Base-by-base conservation (phyloP, 2,888 invertebrate species). In the Drosophila gaucha region DNA sequence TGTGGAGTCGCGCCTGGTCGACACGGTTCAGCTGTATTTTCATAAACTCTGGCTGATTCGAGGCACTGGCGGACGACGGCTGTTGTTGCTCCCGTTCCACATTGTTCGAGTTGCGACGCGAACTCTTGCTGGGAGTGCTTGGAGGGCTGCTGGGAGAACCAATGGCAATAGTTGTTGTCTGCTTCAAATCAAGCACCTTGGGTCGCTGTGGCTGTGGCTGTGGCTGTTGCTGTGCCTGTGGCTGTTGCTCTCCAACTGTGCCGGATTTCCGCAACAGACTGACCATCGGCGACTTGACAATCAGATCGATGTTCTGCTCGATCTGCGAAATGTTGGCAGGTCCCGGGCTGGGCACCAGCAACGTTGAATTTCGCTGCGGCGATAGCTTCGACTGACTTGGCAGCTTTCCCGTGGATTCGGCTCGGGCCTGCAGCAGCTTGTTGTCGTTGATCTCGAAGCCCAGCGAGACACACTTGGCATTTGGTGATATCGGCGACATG, bases 21-120 rank as follows among this genome's bases (percentile, higher is more conserved):
- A 95, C 94, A 88, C 94, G 94, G 87, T 95, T 95, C 43, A 95
- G 86, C 89, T 95, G 95, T 58, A 95, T 94, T 83, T 94, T 94
- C 67, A 95, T 91, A 88, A 95, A 95, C 89, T 96, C 95, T 0
- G 95, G 95, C 12, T 95, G 95, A 9, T 94, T 92, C 2, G 47
- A 20, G 9, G 16, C 51, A 0, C 14, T 6, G 24, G 8, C 16
- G 4, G 30, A 0, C 55, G 28, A 9, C 44, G n/a, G n/a, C n/a
- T n/a, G n/a, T n/a, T n/a, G n/a, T n/a, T 16, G 30, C 1, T 38
- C 38, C 1, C 38, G 38, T 6, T 89, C 90, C 22, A 78, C 35
- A 20, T 85, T 77, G 47, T 73, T 86, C 1, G 90, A 82, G 14
- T 84, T 83, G n/a, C 89, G 80, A 1, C 78, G 80, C 16, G 76